A percentile compares a stretch with the other conserved stretches of the same genome.
Evolutionary conservation across 2,888 invertebrate genomes (phyloP).

Genomic region (Limnephilus rhombicus): DNA sequence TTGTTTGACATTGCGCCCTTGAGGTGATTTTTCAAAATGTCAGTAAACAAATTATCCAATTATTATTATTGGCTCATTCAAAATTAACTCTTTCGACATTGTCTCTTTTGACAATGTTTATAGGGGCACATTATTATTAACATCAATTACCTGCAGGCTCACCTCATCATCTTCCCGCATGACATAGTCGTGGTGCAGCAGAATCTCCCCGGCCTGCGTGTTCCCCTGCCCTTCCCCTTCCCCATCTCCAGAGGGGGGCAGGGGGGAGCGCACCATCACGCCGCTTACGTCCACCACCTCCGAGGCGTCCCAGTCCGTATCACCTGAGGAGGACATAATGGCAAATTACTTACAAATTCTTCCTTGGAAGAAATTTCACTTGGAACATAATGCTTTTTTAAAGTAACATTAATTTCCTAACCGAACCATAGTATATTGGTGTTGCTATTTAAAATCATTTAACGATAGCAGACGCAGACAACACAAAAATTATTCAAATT

Average conservation of each 20-base stretch:
- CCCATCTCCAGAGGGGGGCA: constrained; percentile 4
- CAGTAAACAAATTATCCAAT: no score
- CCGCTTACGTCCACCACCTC: constrained; percentile 69
- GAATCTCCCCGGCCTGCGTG: constrained; percentile 9
- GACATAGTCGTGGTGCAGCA: constrained; percentile 61
- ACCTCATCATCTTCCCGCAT: constrained; percentile 64
- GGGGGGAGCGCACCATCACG: constrained; percentile 40
- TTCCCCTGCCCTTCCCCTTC: constrained; percentile 46
- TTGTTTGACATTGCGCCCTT: no score
- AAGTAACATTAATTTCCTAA: neutral
- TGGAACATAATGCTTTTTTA: neutral
- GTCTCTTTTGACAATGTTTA: no score
- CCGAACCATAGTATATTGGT: no score
- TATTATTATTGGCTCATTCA: no score
- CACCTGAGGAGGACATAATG: constrained; percentile 73
- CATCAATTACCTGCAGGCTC: constrained; percentile 56
- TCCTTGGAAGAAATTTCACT: neutral
- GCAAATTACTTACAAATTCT: neutral
- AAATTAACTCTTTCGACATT: no score
- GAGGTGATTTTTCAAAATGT: no score
- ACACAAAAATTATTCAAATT: no score
- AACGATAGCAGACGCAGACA: no score
- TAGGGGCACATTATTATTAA: neutral
- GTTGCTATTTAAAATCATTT: no score
- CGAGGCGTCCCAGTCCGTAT: constrained; percentile 87